Conservation (phyloP, 2,113 vertebrate species). For the Phyllostomus hastatus region DNA sequence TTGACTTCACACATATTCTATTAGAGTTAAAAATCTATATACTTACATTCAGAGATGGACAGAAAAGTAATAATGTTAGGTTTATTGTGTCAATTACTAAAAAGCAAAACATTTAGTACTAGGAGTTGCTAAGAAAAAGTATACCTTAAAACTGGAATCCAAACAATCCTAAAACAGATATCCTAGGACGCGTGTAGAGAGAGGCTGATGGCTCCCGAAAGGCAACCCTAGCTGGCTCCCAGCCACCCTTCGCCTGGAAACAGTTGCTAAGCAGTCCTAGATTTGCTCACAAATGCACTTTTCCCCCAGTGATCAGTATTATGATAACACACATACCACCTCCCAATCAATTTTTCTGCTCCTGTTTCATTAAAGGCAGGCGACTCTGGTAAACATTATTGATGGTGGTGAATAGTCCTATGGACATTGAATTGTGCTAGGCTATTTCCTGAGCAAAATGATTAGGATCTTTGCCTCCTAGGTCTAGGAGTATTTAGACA, state of each 20-base stretch:
- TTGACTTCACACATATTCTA: not conserved
- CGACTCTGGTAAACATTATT: not conserved
- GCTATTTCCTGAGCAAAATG: not conserved
- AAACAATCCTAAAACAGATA: constrained; percentile 12
- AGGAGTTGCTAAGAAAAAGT: not conserved
- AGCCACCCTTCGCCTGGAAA: constrained; percentile 43
- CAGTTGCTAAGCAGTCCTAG: constrained; percentile 57
- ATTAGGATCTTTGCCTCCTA: not conserved
- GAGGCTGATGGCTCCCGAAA: constrained; percentile 6
- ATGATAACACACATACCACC: constrained; percentile 7
- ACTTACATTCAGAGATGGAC: not conserved
- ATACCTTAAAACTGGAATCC: constrained; percentile 67
- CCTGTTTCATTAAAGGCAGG: constrained; percentile 10
- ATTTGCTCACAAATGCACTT: constrained; percentile 66
- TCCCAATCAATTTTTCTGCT: not conserved
- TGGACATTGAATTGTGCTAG: not conserved
- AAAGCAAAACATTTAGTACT: not conserved
- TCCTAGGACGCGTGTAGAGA: not conserved
- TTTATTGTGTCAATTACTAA: not conserved
- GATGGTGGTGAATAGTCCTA: not conserved
- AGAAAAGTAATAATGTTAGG: not conserved
- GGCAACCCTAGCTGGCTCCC: not conserved
- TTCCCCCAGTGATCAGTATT: constrained; percentile 55
- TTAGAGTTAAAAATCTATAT: not conserved
- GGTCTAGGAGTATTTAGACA: not conserved